These are phyloP conservation scores for Alethe castanea DNA, from an alignment of 2,113 vertebrate genomes.

Conservation along the genomic window DNA sequence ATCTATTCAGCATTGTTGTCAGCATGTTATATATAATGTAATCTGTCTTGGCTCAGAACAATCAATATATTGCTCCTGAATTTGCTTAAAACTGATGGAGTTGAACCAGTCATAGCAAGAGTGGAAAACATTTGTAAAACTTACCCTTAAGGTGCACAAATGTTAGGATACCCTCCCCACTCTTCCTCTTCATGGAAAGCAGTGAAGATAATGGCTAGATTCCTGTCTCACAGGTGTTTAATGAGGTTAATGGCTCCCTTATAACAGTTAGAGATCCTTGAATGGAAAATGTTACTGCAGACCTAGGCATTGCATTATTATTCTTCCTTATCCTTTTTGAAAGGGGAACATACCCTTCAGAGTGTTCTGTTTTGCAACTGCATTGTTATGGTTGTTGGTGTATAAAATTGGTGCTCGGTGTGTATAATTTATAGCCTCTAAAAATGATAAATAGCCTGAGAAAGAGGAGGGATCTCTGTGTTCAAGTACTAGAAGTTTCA, in stretches of 20 bases:
- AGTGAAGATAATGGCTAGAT: neutral
- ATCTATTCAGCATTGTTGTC: conserved; percentile 15
- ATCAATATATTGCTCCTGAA: conserved; percentile 12
- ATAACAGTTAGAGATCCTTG: neutral
- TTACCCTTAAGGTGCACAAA: neutral
- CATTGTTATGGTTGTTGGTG: conserved; percentile 71
- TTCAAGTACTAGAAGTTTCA: conserved; percentile 61
- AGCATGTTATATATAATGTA: neutral
- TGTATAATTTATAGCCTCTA: conserved; percentile 74
- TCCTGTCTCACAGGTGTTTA: conserved; percentile 7
- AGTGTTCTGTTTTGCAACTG: conserved; percentile 57
- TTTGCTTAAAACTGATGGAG: conserved; percentile 8
- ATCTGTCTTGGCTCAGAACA: conserved; percentile 9
- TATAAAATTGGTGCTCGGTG: conserved; percentile 71
- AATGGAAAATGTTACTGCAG: neutral
- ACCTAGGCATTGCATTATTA: neutral
- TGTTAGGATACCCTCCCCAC: neutral
- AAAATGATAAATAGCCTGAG: conserved; percentile 70
- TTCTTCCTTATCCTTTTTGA: conserved; percentile 10
- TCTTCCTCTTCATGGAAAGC: neutral
- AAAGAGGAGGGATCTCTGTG: conserved; percentile 65
- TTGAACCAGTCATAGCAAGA: neutral
- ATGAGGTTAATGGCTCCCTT: neutral
- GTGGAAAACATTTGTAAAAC: neutral
- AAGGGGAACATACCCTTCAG: conserved; percentile 54